Evolutionary conservation across 2,888 invertebrate species (phyloP).

Genomic region (Drosophila anomalata): DNA sequence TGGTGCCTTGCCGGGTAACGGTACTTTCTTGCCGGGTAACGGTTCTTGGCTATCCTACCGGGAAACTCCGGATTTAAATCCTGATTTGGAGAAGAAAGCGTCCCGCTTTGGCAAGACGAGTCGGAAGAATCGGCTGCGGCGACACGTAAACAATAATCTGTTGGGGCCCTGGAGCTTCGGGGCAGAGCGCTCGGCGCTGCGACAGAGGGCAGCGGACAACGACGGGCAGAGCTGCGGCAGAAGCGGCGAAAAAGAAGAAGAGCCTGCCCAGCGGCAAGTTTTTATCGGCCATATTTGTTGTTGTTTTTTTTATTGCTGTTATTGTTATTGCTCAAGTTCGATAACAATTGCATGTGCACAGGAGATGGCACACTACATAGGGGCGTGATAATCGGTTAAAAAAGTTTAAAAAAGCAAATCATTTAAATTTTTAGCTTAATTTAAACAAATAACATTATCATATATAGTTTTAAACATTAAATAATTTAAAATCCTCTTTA

Average conservation of each 20-base stretch:
- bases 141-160: conserved; percentile 73
- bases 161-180: conserved; percentile 34
- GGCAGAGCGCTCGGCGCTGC: background rate
- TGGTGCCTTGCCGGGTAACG: background rate
- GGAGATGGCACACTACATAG: too few relatives aligned
- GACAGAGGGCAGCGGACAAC: background rate
- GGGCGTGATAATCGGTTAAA: conserved; percentile 1
- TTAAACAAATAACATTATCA: too few relatives aligned
- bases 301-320: conserved; percentile 9
- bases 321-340: conserved; percentile 15
- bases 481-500: too few relatives aligned
- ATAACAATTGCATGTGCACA: conserved; percentile 18
- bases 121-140: conserved; percentile 37
- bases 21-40: conserved; percentile 7
- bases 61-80: too few relatives aligned
- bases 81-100: background rate
- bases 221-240: conserved; percentile 6
- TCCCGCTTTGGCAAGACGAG: conserved; percentile 24
- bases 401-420: too few relatives aligned
- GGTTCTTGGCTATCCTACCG: background rate
- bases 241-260: conserved; percentile 26
- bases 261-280: conserved; percentile 26
- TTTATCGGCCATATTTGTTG: conserved; percentile 33
- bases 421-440: too few relatives aligned
- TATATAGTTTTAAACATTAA: too few relatives aligned